phyloP scores from a whole-genome alignment of 2,888 invertebrate genomes.

The Antheraea yamamai region DNA sequence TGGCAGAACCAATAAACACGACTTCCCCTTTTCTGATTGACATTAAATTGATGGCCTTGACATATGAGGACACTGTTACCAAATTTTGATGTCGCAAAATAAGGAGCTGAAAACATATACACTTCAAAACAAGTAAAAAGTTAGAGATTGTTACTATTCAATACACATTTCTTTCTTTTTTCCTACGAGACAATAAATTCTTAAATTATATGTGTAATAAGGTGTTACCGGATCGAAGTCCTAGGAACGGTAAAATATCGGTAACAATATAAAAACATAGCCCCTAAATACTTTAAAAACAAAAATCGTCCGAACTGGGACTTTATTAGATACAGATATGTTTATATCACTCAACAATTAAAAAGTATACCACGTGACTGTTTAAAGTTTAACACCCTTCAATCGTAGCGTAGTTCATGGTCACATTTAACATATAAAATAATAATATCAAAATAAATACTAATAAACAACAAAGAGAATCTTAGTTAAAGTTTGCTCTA shows the following conservation, averaged over 20 bases:
- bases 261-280: neutral
- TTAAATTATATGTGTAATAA: neutral
- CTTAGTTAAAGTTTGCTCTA: too few species aligned
- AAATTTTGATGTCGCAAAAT: neutral
- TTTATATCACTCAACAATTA: neutral
- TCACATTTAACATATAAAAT: too few species aligned
- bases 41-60: neutral
- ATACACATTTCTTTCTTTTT: too few species aligned
- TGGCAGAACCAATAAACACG: constrained; percentile 10
- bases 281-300: neutral
- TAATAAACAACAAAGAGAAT: too few species aligned
- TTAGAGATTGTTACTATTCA: neutral
- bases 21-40: constrained; percentile 8
- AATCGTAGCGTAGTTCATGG: too few species aligned
- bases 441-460: too few species aligned
- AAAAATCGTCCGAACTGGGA: neutral
- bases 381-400: too few species aligned
- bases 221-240: too few species aligned
- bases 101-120: neutral
- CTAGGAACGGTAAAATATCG: neutral
- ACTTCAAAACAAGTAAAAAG: neutral
- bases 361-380: neutral
- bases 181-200: neutral
- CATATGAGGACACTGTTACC: neutral
- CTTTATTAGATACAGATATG: neutral